Evolutionary conservation across 1,140 invertebrate species (phyloP), one percentile per base, ranked within the genome.

Genomic region (Microvelia longipes): DNA sequence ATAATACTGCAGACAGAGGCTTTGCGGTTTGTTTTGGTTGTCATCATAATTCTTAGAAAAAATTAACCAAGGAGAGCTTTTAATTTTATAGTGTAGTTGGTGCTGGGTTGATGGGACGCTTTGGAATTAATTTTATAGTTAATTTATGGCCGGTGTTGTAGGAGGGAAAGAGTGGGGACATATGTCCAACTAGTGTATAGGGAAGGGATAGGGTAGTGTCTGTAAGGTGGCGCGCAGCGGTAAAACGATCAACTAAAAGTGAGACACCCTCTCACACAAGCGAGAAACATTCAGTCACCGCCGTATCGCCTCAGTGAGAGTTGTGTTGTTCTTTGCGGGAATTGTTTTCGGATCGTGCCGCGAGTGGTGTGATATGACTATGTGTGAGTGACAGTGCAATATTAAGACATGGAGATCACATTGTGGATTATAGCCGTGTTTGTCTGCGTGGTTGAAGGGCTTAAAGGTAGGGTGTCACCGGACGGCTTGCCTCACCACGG

Each of bases 401-500:
- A n/a, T n/a, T 11, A 50, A 19, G 19, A 11, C 35, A 50, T 50
- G 35, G 35, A 11, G 35, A 19, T 5, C 35, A 19, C 35, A 19
- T 50, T 5, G 35, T 50, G 35, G 35, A 5, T 50, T 50, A 11
- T 5, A 19, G 19, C 35, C 5, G 35, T 19, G 5, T 19, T 50
- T 19, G 5, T 50, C 35, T 5, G 35, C 5, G 35, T 50, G 5
- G 35, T 50, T 19, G 5, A 50, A 19, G 35, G 5, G 5, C 35
- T 11, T 50, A 50, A 50, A 19, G 35, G 35, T 11, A 5, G 35
- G 35, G 35, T 50, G 5, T 50, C 35, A 11, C 35, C 60, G 11
- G 69, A 70, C 27, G 66, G 80, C 28, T 77, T 89, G 66, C 86
- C 87, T 19, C 84, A 85, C 73, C 90, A 94, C 78, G 88, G 88